Conservation (phyloP, 2,797 vertebrate species). For the Lacerta viridis region DNA sequence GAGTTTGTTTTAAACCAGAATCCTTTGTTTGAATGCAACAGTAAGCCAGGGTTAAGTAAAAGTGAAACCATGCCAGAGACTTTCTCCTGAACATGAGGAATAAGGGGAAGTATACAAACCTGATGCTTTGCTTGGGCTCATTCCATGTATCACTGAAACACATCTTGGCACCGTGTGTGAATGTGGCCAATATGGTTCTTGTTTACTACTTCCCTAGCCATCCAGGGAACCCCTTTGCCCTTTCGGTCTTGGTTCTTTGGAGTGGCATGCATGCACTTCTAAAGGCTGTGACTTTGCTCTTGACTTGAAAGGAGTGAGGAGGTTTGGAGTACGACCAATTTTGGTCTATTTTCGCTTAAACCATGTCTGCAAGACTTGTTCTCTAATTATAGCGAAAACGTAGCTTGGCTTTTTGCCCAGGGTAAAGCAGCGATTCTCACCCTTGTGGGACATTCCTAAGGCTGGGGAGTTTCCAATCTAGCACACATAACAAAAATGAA, state of each 20-base stretch:
- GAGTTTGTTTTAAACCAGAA: too few species aligned
- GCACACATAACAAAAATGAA: conserved; percentile 16
- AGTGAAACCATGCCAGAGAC: too few species aligned
- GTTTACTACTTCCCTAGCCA: background rate
- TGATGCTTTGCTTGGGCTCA: background rate
- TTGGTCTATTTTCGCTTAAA: background rate
- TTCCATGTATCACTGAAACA: background rate
- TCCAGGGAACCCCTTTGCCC: background rate
- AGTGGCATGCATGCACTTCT: background rate
- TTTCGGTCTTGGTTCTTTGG: background rate
- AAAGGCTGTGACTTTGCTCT: background rate
- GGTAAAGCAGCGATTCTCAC: background rate
- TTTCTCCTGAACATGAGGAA: too few species aligned
- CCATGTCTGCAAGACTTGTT: background rate
- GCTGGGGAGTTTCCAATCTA: conserved; percentile 26
- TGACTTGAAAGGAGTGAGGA: background rate
- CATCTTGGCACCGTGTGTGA: background rate
- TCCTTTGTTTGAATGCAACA: too few species aligned
- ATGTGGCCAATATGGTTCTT: background rate
- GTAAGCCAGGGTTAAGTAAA: too few species aligned
- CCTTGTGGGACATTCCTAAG: background rate
- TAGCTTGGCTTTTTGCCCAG: background rate
- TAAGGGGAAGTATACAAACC: background rate
- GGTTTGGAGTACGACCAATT: background rate
- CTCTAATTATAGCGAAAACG: background rate